phyloP scores from a whole-genome alignment of 2,797 vertebrate species.

The Falco naumanni region DNA sequence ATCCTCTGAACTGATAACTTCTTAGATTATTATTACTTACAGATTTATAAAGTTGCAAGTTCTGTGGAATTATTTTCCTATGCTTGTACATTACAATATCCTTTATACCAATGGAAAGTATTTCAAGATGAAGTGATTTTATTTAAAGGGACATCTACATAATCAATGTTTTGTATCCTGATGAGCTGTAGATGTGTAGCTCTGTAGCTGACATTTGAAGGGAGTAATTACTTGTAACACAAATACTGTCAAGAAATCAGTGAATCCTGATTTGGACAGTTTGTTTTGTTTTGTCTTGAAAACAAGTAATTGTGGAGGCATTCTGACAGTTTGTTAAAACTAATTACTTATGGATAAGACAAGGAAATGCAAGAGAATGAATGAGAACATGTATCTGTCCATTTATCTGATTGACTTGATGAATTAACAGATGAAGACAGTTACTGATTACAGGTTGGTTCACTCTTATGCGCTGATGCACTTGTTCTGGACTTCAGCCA shows the following conservation, averaged over 20 bases:
- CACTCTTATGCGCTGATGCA: not conserved
- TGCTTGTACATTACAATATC: rapidly evolving
- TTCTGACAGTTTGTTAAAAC: not conserved
- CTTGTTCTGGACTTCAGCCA: not conserved
- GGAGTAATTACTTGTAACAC: not conserved
- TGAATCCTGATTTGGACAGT: not conserved
- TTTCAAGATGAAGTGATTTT: not conserved
- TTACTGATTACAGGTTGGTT: not conserved
- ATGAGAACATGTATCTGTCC: not conserved
- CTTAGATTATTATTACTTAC: not conserved
- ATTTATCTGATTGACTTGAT: too few species aligned
- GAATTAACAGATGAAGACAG: not conserved
- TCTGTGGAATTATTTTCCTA: not conserved
- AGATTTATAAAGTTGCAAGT: not conserved
- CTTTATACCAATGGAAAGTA: not conserved
- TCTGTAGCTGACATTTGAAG: not conserved
- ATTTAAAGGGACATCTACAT: not conserved
- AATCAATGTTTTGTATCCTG: not conserved
- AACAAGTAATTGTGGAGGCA: not conserved
- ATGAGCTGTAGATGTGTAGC: not conserved
- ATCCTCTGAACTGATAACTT: not conserved
- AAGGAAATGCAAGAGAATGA: not conserved
- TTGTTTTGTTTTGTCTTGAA: not conserved
- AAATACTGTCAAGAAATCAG: not conserved
- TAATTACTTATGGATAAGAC: not conserved